Evolutionary conservation across 2,888 invertebrate genomes (phyloP), one percentile per base, ranked within the genome.

Genomic region (Iphiclides podalirius): DNA sequence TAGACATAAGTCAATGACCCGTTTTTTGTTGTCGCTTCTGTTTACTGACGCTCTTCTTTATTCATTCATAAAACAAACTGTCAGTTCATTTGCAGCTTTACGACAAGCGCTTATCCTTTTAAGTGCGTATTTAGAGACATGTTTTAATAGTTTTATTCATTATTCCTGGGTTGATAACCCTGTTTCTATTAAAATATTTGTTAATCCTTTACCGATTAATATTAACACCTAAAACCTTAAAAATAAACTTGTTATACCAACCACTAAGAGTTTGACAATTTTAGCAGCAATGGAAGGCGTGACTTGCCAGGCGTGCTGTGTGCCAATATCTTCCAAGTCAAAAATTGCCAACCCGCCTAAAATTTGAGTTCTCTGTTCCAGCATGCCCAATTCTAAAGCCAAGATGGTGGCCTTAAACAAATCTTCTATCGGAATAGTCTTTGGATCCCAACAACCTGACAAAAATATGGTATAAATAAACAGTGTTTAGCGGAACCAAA

Each of bases 261-360:
- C 94, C 86, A 93, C 93, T 75, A 94, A 89, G 12, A 94, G 78
- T 57, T 93, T 92, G 23, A 94, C 88, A 54, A 94, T 91, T 73
- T 90, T 93, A 2, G 91, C 83, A 0, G 94, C 94, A 1, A 94
- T 82, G 1, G 89, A 89, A 0, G 95, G 95, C 4, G 94, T 94
- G 54, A 95, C 82, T 57, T 94, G 91, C 90, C 93, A 92, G 0
- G 93, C 92, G 54, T 95, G 95, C 53, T 92, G 90, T 57, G 94
- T 89, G 0, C 92, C 90, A 38, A 95, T 89, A 47, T 93, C 92
- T 52, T 92, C 90, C 26, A 95, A 80, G 72, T 96, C 95, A 59
- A 95, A 95, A 47, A 95, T 87, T 6, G 92, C 94, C 3, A 94
- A 88, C 0, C 95, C 95, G 0, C 95, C 95, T 15, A 94, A 78